Base-by-base conservation (phyloP, 2,888 invertebrate species). In the Platerodrilus igneus region DNA sequence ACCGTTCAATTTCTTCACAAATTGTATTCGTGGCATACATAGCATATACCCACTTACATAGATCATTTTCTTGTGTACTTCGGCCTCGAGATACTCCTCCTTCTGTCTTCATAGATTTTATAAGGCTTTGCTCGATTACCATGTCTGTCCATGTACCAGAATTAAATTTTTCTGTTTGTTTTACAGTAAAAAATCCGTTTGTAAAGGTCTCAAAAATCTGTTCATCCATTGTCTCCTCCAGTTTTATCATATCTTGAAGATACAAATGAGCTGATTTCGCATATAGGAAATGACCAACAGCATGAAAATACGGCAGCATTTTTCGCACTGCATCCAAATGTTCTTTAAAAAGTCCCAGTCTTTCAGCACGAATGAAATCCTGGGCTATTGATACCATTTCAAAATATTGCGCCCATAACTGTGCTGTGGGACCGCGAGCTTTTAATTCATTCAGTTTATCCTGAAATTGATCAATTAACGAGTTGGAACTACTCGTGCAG, bases 261-360 rank as follows among this genome's bases (percentile, higher is more conserved):
- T 55, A 53, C 30, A 53, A 47, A 34, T 50, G 50, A 15, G 49
- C 47, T 22, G 46, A 62, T 50, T 57, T 61, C 3, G 59, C 60
- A 52, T 63, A 62, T 18, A 41, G 15, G 37, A 59, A 61, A 41
- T 60, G 61, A 44, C 8, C 52, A 51, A 25, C 46, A 49, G 60
- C 58, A 43, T 63, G 56, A 51, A 60, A 63, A 58, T 57, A 56
- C 3, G 60, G 59, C 22, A 64, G 52, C 58, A 62, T 64, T 57
- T 48, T 48, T 47, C 28, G 32, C 23, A 54, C 48, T 48, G 42
- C 28, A 57, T 57, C 38, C 18, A 63, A 41, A 55, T 65, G 60
- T 38, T 39, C 48, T 48, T 57, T n/a, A 8, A 29, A 51, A 48
- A 47, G 37, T 25, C 51, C 59, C 26, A 51, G 30, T 20, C 58